Percentiles rank a stretch among this genome's conserved stretches.
Evolutionary conservation across 2,797 vertebrate genomes (phyloP).

Genomic region (Echiichthys vipera): DNA sequence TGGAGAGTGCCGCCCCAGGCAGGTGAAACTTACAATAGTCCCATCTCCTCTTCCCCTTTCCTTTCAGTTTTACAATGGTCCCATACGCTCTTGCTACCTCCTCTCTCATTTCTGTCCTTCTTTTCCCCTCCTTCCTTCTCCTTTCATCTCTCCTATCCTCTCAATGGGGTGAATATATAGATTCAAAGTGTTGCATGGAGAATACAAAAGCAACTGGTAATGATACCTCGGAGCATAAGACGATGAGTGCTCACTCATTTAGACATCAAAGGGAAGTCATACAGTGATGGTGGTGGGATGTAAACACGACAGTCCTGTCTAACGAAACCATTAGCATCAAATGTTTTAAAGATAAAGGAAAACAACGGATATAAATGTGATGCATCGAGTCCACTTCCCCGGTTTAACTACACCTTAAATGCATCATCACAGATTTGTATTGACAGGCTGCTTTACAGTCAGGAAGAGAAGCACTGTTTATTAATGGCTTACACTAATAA

Average conservation of each 20-base stretch:
- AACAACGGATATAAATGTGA: not conserved
- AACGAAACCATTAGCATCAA: slow-evolving; percentile 4
- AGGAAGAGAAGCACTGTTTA: slow-evolving; percentile 27
- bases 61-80: slow-evolving; percentile 1
- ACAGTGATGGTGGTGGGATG: not conserved
- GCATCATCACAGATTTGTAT: not conserved
- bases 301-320: not conserved
- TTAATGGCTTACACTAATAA: slow-evolving; percentile 43
- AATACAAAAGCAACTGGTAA: not conserved
- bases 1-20: slow-evolving; percentile 24
- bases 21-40: slow-evolving; percentile 18
- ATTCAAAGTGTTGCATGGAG: not conserved
- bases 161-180: not conserved
- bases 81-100: not conserved
- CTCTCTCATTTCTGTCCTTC: not conserved
- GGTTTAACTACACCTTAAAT: slow-evolving; percentile 5
- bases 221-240: not conserved
- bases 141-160: not conserved
- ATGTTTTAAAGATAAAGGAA: not conserved
- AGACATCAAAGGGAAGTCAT: not conserved
- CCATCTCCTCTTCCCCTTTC: not conserved
- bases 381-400: not conserved
- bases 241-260: not conserved
- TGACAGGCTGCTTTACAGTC: slow-evolving; percentile 21
- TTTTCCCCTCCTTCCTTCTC: not conserved